Evolutionary conservation across 1,140 invertebrate species (phyloP), one percentile per base, ranked within the genome.

Genomic region (Apolygus lucorum): DNA sequence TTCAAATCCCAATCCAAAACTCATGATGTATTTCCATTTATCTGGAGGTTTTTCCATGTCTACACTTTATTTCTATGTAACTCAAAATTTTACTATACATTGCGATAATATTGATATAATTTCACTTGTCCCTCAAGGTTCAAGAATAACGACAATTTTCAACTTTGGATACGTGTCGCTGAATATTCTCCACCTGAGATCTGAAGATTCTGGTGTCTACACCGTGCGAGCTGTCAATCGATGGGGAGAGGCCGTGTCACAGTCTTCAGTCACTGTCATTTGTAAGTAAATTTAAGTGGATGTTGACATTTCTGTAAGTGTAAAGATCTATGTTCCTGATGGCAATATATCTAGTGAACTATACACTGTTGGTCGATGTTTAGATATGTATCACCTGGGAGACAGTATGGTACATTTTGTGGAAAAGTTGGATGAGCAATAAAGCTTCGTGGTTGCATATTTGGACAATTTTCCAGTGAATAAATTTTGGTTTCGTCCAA

Each of bases 81-180:
- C n/a, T n/a, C n/a, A n/a, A n/a, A n/a, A n/a, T 11, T 49, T 49
- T 49, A 49, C 11, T 49, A 11, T 49, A 49, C 11, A 49, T 49
- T 49, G 25, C n/a, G 22, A 8, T 21, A 62, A 21, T 21, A 11
- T 22, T 21, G 25, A 62, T 8, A 21, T 62, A 21, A 62, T 11
- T 11, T 25, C 21, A 4, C 11, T 62, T n/a, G 24, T 54, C n/a
- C 27, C 13, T 54, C 25, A 72, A 85, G 86, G 87, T 81, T 95
- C 93, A 78, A 86, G 95, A 82, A 96, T 96, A 79, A 93, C 90
- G 76, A 92, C 93, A 76, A 92, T 93, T 81, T 95, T 95, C 85
- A 98, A 97, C 84, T 98, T 98, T 86, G 95, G 95, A 78, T 97
- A 96, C 84, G 94, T 98, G 81, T 93, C 93, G 80, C 87, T 99